Conservation (phyloP, 2,113 vertebrate genomes). For the Hydrolagus affinis region DNA sequence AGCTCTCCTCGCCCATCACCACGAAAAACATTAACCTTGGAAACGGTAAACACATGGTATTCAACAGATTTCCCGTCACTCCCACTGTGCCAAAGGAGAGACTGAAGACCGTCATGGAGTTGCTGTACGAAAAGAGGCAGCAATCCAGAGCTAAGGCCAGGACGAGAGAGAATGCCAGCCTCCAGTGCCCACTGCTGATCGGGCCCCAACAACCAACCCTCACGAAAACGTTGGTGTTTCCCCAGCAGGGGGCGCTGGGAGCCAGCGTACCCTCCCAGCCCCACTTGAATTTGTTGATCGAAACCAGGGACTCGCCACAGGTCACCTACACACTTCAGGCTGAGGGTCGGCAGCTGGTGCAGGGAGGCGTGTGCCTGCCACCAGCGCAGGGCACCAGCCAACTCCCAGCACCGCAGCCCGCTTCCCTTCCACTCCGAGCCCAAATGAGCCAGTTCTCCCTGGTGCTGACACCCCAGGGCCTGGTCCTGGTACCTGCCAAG, state of each 20-base stretch:
- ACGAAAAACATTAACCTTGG: background rate
- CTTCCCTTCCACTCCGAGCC: background rate
- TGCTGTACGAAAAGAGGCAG: conserved; percentile 54
- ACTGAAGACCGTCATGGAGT: conserved; percentile 53
- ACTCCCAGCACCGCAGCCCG: conserved; percentile 26
- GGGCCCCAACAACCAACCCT: background rate
- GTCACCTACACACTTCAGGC: background rate
- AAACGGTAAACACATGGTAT: background rate
- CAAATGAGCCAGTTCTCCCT: conserved; percentile 41
- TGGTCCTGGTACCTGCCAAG: conserved; percentile 43
- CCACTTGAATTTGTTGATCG: no score
- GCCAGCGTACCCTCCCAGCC: no score
- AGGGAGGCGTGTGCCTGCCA: background rate
- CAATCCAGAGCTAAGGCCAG: conserved; percentile 31
- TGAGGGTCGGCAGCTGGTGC: background rate
- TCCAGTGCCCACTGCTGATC: background rate
- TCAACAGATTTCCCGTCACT: background rate
- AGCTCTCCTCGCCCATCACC: background rate
- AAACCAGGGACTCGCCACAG: no score
- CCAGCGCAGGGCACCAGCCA: background rate
- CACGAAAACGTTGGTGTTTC: background rate
- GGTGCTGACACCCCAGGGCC: conserved; percentile 52
- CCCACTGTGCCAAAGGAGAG: background rate
- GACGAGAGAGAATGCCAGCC: background rate
- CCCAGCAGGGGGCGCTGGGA: no score